These are phyloP conservation scores for Sarcophaga variegata DNA, from an alignment of 2,888 invertebrate species.

Conservation along the genomic window DNA sequence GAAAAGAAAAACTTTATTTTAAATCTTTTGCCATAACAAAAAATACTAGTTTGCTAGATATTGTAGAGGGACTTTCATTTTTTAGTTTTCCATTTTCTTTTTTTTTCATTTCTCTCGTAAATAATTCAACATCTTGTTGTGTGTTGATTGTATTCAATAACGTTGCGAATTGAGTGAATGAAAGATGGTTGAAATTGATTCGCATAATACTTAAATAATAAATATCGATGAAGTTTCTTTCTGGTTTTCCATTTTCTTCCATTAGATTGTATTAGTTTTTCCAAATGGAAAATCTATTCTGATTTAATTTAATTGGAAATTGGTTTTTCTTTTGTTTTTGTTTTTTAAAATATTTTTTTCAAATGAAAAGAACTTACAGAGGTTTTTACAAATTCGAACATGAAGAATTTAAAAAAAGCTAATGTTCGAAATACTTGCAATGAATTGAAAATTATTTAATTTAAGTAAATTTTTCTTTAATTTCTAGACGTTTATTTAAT, in stretches of 20 bases:
- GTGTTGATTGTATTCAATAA: conserved; percentile 54
- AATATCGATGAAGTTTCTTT: conserved; percentile 60
- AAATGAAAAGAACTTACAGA: not conserved
- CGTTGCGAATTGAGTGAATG: conserved; percentile 72
- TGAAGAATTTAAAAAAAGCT: too few species aligned
- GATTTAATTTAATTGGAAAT: conserved; percentile 53
- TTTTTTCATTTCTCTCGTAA: conserved; percentile 11
- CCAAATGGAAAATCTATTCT: conserved; percentile 37
- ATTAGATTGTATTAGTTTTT: conserved; percentile 49
- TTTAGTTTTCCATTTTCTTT: conserved; percentile 36
- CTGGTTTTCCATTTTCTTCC: conserved; percentile 31
- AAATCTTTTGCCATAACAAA: not conserved
- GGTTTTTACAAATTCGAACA: too few species aligned
- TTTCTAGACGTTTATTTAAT: too few species aligned
- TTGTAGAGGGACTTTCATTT: conserved; percentile 45
- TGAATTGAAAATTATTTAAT: too few species aligned
- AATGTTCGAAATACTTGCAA: too few species aligned
- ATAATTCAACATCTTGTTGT: conserved; percentile 59
- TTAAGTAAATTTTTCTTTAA: too few species aligned
- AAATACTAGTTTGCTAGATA: conserved; percentile 9
- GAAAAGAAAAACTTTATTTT: conserved; percentile 24
- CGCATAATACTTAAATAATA: conserved; percentile 70
- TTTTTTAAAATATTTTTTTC: conserved; percentile 8
- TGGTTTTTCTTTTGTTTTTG: not conserved
- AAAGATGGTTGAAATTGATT: conserved; percentile 74